Percentiles rank a stretch among this genome's conserved stretches.
Conservation (phyloP, 2,113 vertebrate species). For the Protobothrops mucrosquamatus region DNA sequence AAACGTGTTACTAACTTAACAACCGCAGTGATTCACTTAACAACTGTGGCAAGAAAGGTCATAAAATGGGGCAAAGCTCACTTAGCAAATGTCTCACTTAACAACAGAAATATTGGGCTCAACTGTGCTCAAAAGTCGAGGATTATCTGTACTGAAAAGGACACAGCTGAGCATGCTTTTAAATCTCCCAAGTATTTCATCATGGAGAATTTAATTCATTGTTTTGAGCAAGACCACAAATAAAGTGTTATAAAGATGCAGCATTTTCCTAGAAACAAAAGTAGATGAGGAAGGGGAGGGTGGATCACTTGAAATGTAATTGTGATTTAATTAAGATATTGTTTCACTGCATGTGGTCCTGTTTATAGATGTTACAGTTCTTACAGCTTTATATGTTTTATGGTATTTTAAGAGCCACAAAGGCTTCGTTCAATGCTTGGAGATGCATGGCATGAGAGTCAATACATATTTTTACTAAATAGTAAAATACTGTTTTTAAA, state of each 20-base stretch:
- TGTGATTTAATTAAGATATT: neutral
- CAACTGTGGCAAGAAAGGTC: too few relatives aligned
- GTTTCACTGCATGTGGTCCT: neutral
- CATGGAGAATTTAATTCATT: neutral
- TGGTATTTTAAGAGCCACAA: neutral
- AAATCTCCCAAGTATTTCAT: neutral
- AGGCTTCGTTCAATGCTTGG: neutral
- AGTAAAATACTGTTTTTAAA: neutral
- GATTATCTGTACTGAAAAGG: neutral
- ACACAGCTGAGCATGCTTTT: neutral
- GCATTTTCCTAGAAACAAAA: neutral
- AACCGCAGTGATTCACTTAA: too few relatives aligned
- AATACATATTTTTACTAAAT: neutral
- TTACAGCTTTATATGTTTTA: neutral
- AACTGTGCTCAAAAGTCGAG: neutral
- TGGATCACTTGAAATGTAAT: neutral
- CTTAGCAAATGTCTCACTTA: neutral
- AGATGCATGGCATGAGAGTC: neutral
- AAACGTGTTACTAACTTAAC: neutral
- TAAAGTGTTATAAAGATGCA: neutral
- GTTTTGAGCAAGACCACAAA: neutral
- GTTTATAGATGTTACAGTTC: neutral
- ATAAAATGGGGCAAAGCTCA: neutral
- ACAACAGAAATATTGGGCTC: neutral
- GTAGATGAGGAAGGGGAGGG: neutral